These are phyloP conservation scores for Hestina assimilis DNA, from an alignment of 1,140 invertebrate genomes.

Conservation along the genomic window DNA sequence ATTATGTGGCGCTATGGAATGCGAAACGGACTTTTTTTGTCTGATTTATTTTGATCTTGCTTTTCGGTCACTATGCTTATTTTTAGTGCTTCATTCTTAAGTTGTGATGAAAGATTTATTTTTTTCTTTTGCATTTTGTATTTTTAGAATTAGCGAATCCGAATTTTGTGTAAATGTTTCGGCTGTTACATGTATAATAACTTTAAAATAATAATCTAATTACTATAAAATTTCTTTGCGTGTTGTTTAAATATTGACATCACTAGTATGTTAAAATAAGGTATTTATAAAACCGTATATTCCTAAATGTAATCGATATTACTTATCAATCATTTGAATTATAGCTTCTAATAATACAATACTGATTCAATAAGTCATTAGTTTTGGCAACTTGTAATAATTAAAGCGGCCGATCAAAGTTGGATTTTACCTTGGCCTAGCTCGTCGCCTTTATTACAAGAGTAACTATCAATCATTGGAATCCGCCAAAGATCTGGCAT, in stretches of 20 bases:
- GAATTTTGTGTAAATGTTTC: too few species aligned
- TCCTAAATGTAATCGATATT: too few species aligned
- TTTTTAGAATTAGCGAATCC: too few species aligned
- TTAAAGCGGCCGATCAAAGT: constrained; percentile 55
- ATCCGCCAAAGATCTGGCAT: constrained; percentile 30
- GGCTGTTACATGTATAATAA: too few species aligned
- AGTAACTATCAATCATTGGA: constrained; percentile 61
- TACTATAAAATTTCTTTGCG: too few species aligned
- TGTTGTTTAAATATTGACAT: too few species aligned
- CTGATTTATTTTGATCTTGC: background rate
- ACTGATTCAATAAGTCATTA: constrained; percentile 40
- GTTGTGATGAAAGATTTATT: background rate
- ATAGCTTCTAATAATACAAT: constrained; percentile 11
- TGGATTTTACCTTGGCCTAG: constrained; percentile 58
- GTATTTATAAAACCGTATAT: too few species aligned
- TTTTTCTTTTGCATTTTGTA: background rate
- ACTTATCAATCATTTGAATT: constrained; percentile 4
- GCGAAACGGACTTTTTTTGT: constrained; percentile 8
- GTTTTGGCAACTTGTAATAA: constrained; percentile 45
- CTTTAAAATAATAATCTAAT: too few species aligned
- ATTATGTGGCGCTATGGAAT: constrained; percentile 31
- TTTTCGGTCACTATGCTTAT: background rate
- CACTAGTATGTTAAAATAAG: too few species aligned
- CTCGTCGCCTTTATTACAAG: constrained; percentile 56
- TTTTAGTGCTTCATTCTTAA: background rate